Conservation (phyloP, 1,140 invertebrate species). For the Bursaphelenchus mucronatus region DNA sequence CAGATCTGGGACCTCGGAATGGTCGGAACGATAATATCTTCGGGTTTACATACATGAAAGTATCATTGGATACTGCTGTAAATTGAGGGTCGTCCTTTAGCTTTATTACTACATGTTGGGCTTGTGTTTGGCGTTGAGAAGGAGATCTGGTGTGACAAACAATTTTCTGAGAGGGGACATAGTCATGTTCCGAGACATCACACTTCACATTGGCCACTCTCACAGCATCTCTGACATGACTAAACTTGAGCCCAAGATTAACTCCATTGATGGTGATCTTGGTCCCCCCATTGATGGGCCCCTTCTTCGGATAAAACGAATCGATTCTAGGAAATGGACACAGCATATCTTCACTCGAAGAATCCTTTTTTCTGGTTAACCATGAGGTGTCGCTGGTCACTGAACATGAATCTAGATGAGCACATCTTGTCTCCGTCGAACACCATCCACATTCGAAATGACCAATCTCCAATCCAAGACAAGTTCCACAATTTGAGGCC, state of each 20-base stretch:
- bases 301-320: slow-evolving; percentile 80
- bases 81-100: slow-evolving; percentile 45
- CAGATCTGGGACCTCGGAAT: slow-evolving; percentile 79
- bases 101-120: slow-evolving; percentile 37
- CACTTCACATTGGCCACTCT: slow-evolving; percentile 84
- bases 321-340: slow-evolving; percentile 53
- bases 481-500: slow-evolving; percentile 53
- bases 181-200: slow-evolving; percentile 69
- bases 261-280: slow-evolving; percentile 69
- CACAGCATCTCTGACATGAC: slow-evolving; percentile 84
- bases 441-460: slow-evolving; percentile 60
- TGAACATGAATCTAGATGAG: slow-evolving; percentile 30
- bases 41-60: slow-evolving; percentile 55
- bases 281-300: slow-evolving; percentile 90
- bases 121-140: slow-evolving; percentile 49
- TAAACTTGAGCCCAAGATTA: slow-evolving; percentile 82
- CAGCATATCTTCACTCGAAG: slow-evolving; percentile 22
- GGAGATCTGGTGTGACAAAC: slow-evolving; percentile 54
- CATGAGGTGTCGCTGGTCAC: background rate
- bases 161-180: slow-evolving; percentile 46
- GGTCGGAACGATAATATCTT: slow-evolving; percentile 69
- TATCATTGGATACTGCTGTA: slow-evolving; percentile 46
- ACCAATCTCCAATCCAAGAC: slow-evolving; percentile 46
- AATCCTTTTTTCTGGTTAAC: slow-evolving; percentile 8
- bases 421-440: slow-evolving; percentile 31